Evolutionary conservation across 1,140 invertebrate species (phyloP), one percentile per base, ranked within the genome.

Genomic region (Anastrepha obliqua): DNA sequence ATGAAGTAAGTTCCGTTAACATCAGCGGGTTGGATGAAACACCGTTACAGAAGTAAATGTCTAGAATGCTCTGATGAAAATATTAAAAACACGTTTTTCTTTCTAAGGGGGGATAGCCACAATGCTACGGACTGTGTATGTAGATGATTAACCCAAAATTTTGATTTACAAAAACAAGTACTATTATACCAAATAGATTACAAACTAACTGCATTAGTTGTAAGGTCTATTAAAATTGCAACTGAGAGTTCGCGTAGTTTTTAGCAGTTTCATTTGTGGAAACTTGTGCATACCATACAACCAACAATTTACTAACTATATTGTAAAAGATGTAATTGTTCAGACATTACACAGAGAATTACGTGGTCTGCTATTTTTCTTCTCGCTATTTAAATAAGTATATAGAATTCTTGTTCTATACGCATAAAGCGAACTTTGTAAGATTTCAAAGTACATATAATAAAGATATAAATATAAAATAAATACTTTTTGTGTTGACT

Each of bases 281-380:
- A 81, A 81, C 44, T 1, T 81, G 47, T 55, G 74, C 47, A 47
- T 55, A 58, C 51, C 29, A 29, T 29, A 29, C 20, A 74, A 74
- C 39, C 39, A 81, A 81, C 47, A 81, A 29, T 20, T 55, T 81
- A 81, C 47, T 81, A 81, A 81, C 74, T 55, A 81, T 81, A 81
- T 81, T 81, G n/a, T 81, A 81, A 55, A 55, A n/a, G 9, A 55
- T 13, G 20, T 78, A 78, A 51, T 78, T 78, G 11, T 67, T 29
- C 64, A 7, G 29, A 8, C 29, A 67, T 67, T 29, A 67, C 17
- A 29, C 64, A 67, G 13, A 78, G 42, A 39, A 67, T 11, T 20
- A 67, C 64, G 17, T 62, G 74, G 74, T 81, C 74, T 58, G 44
- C 44, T 81, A 81, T 81, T 81, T 58, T 81, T 81, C 74, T 20